A percentile compares a stretch with the other conserved stretches of the same genome.
These are phyloP conservation scores for Philopotamus ludificatus DNA, from an alignment of 1,140 invertebrate genomes.

Conservation along the genomic window DNA sequence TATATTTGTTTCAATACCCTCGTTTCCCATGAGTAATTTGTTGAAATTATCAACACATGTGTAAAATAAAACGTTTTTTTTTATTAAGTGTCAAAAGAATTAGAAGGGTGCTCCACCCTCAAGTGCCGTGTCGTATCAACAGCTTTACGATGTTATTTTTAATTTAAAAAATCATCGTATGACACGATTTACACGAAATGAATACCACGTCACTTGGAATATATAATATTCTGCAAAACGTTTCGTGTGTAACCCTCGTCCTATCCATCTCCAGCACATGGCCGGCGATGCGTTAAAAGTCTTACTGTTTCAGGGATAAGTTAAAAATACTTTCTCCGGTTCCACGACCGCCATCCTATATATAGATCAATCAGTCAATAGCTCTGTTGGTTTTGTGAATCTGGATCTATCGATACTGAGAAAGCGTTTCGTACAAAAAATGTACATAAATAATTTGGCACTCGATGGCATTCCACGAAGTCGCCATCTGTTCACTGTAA, in stretches of 20 bases:
- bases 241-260: background rate
- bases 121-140: background rate
- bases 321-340: constrained; percentile 3
- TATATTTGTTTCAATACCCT: no score
- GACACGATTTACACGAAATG: no score
- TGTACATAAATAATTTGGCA: no score
- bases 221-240: no score
- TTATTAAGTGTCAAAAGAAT: background rate
- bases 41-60: background rate
- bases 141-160: no score
- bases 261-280: background rate
- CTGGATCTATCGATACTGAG: background rate
- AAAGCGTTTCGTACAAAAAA: no score
- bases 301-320: constrained; percentile 6
- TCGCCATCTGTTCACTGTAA: no score
- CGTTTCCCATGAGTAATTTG: background rate
- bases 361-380: constrained; percentile 6
- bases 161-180: no score
- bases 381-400: constrained; percentile 7
- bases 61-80: background rate
- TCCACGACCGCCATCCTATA: background rate
- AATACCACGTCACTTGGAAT: no score
- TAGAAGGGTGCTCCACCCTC: background rate
- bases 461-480: no score
- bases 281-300: background rate